These are phyloP conservation scores for Indicator indicator DNA, from an alignment of 2,113 vertebrate species.

Conservation along the genomic window DNA sequence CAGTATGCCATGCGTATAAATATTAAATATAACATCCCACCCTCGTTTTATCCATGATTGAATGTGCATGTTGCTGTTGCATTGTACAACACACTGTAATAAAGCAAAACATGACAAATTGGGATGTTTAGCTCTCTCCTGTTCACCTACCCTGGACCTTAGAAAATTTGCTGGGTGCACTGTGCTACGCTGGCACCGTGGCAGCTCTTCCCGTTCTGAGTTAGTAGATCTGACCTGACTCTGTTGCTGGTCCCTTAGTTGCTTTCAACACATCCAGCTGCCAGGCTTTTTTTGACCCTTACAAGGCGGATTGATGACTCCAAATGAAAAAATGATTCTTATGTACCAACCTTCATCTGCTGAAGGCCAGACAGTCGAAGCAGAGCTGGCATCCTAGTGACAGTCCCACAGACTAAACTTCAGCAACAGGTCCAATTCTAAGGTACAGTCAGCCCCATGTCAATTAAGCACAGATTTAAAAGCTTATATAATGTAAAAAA, in stretches of 20 bases:
- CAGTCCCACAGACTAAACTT: background rate
- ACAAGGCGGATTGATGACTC: background rate
- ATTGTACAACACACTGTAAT: background rate
- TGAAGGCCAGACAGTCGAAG: background rate
- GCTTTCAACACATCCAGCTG: background rate
- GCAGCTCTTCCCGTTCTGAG: background rate
- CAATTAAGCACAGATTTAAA: background rate
- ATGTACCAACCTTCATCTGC: background rate
- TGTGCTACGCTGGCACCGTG: background rate
- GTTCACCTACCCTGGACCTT: background rate
- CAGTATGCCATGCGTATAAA: constrained; percentile 75
- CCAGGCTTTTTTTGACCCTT: background rate
- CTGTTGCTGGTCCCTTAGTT: background rate
- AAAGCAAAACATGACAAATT: constrained; percentile 8
- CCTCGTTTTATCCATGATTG: constrained; percentile 73
- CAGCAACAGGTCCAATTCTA: background rate
- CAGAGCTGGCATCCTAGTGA: background rate
- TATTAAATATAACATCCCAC: constrained; percentile 72
- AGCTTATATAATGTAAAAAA: background rate
- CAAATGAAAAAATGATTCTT: background rate
- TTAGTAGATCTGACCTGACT: background rate
- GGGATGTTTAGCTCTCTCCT: background rate
- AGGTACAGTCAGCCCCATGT: background rate
- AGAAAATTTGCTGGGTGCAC: background rate
- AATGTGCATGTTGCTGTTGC: constrained; percentile 70